These are phyloP conservation scores for Grallaria varia DNA, from an alignment of 2,113 vertebrate species.

Conservation along the genomic window DNA sequence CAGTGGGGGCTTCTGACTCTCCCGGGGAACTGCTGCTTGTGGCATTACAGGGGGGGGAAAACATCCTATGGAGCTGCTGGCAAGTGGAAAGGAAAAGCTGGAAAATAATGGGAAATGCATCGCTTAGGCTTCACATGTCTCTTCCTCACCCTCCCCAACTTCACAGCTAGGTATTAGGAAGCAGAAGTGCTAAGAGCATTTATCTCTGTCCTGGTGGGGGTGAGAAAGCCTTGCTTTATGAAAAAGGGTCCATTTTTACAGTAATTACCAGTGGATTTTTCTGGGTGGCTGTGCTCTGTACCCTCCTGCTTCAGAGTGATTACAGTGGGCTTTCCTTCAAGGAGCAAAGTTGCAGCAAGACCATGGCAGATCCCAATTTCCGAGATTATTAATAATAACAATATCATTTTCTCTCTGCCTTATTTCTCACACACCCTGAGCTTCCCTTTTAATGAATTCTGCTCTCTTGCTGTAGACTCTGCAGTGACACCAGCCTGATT, in stretches of 20 bases:
- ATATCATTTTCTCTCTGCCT: not conserved
- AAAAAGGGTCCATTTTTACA: not conserved
- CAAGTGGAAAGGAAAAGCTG: not conserved
- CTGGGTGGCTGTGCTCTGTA: not conserved
- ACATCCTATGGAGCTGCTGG: not conserved
- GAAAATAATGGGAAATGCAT: not conserved
- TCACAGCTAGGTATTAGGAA: not conserved
- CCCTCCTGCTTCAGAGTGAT: not conserved
- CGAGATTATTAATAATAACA: constrained; percentile 30
- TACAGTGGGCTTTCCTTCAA: not conserved
- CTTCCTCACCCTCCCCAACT: not conserved
- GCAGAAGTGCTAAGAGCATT: not conserved
- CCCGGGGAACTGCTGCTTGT: not conserved
- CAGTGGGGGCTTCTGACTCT: not conserved
- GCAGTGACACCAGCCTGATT: constrained; percentile 55
- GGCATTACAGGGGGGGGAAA: not conserved
- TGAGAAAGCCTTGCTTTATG: not conserved
- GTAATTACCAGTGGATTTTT: not conserved
- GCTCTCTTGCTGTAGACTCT: constrained; percentile 1
- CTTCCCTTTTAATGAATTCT: constrained; percentile 50
- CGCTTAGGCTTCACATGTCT: not conserved
- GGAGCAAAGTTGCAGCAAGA: not conserved
- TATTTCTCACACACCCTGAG: not conserved
- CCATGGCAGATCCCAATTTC: not conserved
- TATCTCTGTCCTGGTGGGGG: not conserved